These are phyloP conservation scores for Lasius platythorax DNA, from an alignment of 2,888 invertebrate species.

Conservation along the genomic window DNA sequence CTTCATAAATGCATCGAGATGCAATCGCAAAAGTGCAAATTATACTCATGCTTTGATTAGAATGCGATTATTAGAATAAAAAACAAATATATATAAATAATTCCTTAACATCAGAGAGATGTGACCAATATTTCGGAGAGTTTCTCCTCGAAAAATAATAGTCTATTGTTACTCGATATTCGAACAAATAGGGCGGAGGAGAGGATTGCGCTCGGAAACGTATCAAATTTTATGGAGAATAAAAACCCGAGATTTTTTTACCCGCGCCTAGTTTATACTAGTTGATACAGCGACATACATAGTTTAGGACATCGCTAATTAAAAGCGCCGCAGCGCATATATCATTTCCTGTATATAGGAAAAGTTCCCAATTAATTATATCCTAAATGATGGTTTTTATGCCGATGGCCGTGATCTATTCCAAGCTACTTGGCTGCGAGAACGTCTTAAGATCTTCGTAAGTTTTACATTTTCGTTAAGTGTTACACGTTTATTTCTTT, in stretches of 20 bases:
- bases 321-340: constrained; percentile 48
- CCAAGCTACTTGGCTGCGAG: constrained; percentile 35
- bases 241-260: constrained; percentile 20
- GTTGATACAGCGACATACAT: constrained; percentile 40
- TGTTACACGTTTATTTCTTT: constrained; percentile 6
- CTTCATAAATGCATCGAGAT: constrained; percentile 7
- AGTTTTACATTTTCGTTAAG: constrained; percentile 36
- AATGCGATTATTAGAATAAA: constrained; percentile 2
- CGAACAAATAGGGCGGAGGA: background rate
- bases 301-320: constrained; percentile 4
- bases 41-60: background rate
- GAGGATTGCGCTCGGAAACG: background rate
- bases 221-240: background rate
- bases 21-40: constrained; percentile 22
- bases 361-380: constrained; percentile 30
- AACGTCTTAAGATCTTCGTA: constrained; percentile 30
- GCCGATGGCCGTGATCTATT: constrained; percentile 31
- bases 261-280: constrained; percentile 26
- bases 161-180: background rate
- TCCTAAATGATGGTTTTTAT: constrained; percentile 26
- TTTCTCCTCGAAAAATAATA: background rate
- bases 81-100: constrained; percentile 20
- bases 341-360: constrained; percentile 33
- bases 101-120: background rate
- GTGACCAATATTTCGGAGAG: background rate